A percentile compares a stretch with the other conserved stretches of the same genome.
These are phyloP conservation scores for Brachylomia viminalis DNA, from an alignment of 2,888 invertebrate species.

Conservation along the genomic window DNA sequence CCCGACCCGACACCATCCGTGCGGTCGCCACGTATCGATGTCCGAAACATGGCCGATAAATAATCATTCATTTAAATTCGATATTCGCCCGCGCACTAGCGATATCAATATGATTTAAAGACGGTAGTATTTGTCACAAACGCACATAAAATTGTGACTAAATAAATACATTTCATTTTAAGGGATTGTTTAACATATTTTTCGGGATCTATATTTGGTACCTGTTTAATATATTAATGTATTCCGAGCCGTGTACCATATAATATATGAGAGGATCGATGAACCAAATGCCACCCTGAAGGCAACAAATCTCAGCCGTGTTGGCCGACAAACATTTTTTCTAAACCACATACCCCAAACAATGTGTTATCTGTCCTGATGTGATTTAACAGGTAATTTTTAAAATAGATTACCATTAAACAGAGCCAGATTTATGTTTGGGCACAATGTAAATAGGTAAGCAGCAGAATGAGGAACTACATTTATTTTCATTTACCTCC, in stretches of 20 bases:
- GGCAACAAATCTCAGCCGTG: slow-evolving; percentile 84
- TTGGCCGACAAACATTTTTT: slow-evolving; percentile 87
- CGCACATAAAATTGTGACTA: slow-evolving; percentile 60
- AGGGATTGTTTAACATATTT: slow-evolving; percentile 54
- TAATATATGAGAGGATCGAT: slow-evolving; percentile 82
- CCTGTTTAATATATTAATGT: slow-evolving; percentile 76
- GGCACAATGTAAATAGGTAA: slow-evolving; percentile 88
- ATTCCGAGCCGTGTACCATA: slow-evolving; percentile 74
- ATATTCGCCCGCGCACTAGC: slow-evolving; percentile 81
- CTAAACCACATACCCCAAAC: slow-evolving; percentile 85
- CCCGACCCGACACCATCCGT: slow-evolving; percentile 68
- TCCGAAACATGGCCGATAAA: slow-evolving; percentile 83
- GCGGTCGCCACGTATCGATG: slow-evolving; percentile 77
- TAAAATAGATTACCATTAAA: slow-evolving; percentile 88
- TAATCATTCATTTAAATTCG: slow-evolving; percentile 87
- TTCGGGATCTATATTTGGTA: slow-evolving; percentile 69
- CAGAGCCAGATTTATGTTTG: slow-evolving; percentile 85
- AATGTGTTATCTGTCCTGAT: slow-evolving; percentile 89
- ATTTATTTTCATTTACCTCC: slow-evolving; percentile 90
- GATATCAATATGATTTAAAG: slow-evolving; percentile 82
- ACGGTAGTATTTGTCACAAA: slow-evolving; percentile 70
- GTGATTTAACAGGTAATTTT: slow-evolving; percentile 91
- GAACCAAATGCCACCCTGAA: slow-evolving; percentile 87
- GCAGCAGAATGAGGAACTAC: slow-evolving; percentile 90
- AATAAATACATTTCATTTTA: slow-evolving; percentile 62